These are phyloP conservation scores for Drosophila sucinea DNA, from an alignment of 1,140 invertebrate species.

Conservation along the genomic window DNA sequence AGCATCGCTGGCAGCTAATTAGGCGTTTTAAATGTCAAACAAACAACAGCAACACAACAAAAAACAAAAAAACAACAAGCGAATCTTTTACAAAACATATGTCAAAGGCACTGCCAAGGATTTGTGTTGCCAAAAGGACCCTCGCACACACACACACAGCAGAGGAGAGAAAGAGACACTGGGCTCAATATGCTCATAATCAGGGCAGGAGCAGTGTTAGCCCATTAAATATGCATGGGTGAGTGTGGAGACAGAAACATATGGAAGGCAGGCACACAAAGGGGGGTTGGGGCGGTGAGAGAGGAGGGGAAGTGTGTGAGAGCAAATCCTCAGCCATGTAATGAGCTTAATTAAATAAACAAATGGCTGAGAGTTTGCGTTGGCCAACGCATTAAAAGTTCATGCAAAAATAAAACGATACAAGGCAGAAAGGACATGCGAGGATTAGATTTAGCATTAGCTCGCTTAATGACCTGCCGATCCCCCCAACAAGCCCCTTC, in stretches of 20 bases:
- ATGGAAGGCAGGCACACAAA: slow-evolving; percentile 17
- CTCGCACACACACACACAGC: slow-evolving; percentile 37
- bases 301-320: slow-evolving; percentile 1
- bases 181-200: slow-evolving; percentile 72
- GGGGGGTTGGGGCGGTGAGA: background rate
- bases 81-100: slow-evolving; percentile 39
- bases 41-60: slow-evolving; percentile 13
- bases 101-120: slow-evolving; percentile 32
- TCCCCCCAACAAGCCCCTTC: background rate
- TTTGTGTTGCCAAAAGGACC: slow-evolving; percentile 40
- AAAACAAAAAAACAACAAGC: slow-evolving; percentile 35
- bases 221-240: slow-evolving; percentile 59
- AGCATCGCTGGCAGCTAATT: slow-evolving; percentile 57
- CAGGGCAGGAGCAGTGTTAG: slow-evolving; percentile 39
- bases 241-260: slow-evolving; percentile 25
- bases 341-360: slow-evolving; percentile 78
- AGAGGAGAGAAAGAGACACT: slow-evolving; percentile 36
- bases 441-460: slow-evolving; percentile 35
- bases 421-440: slow-evolving; percentile 16
- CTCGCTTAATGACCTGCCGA: background rate
- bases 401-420: slow-evolving; percentile 51
- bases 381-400: slow-evolving; percentile 60
- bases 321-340: slow-evolving; percentile 42
- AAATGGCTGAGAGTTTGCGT: slow-evolving; percentile 62
- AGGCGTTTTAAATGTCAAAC: slow-evolving; percentile 74